phyloP scores from a whole-genome alignment of 2,888 invertebrate genomes.

The Heliconius ethilla region DNA sequence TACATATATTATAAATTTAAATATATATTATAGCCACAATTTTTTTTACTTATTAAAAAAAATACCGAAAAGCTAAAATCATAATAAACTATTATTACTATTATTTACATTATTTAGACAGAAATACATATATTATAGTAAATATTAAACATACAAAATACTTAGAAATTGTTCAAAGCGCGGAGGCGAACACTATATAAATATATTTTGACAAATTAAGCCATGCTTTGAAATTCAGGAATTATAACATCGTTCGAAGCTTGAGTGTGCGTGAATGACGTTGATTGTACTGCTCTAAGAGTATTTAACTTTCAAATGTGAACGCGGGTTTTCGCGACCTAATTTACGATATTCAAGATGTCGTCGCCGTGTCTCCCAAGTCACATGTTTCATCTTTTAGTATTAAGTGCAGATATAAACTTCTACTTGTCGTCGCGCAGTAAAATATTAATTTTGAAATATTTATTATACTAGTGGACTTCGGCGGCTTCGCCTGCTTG shows the following conservation, averaged over 20 bases:
- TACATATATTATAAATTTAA: too few species aligned
- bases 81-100: too few species aligned
- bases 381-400: background rate
- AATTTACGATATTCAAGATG: slow-evolving; percentile 28
- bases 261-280: background rate
- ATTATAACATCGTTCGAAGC: background rate
- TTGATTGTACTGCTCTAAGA: slow-evolving; percentile 17
- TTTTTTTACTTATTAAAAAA: too few species aligned
- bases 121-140: background rate
- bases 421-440: background rate
- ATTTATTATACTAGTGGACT: background rate
- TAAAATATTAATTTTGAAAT: background rate
- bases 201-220: background rate
- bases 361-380: slow-evolving; percentile 20
- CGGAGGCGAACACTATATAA: background rate
- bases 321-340: slow-evolving; percentile 25
- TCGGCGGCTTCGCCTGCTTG: too few species aligned
- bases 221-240: slow-evolving; percentile 8
- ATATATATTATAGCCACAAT: too few species aligned
- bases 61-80: too few species aligned
- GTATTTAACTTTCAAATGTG: slow-evolving; percentile 26
- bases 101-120: background rate
- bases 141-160: background rate
- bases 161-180: background rate
- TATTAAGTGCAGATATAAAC: background rate